Evolutionary conservation across 1,140 invertebrate species (phyloP).

Genomic region (Calycopis cecrops): DNA sequence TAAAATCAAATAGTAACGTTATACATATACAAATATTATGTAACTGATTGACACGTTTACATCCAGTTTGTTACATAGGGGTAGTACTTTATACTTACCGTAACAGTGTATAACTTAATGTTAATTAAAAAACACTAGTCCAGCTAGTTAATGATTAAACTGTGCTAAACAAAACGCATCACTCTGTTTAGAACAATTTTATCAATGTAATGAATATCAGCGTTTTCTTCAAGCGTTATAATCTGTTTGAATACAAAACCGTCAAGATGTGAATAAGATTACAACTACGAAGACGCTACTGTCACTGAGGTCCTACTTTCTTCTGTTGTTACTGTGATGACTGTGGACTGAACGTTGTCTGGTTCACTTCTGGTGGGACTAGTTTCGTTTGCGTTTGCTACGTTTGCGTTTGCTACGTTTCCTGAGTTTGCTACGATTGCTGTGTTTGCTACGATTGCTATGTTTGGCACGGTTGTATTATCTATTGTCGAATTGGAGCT

Average conservation of each 20-base stretch:
- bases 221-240: conserved; percentile 16
- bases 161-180: neutral
- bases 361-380: conserved; percentile 17
- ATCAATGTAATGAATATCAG: neutral
- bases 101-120: too few species aligned
- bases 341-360: conserved; percentile 1
- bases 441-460: too few species aligned
- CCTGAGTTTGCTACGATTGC: too few species aligned
- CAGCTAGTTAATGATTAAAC: neutral
- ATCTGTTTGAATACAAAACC: conserved; percentile 14
- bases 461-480: conserved; percentile 4
- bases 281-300: conserved; percentile 23
- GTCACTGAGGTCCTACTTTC: conserved; percentile 20
- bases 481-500: conserved; percentile 22
- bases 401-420: too few species aligned
- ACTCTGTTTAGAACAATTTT: neutral
- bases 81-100: too few species aligned
- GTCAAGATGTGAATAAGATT: neutral
- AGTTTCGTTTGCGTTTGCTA: conserved; percentile 10
- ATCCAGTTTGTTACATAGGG: too few species aligned
- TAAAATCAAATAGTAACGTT: conserved; percentile 11
- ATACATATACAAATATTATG: neutral
- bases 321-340: conserved; percentile 15
- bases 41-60: too few species aligned
- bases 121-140: too few species aligned